Base-by-base conservation (phyloP, 1,140 invertebrate genomes). In the Carposina sasakii region DNA sequence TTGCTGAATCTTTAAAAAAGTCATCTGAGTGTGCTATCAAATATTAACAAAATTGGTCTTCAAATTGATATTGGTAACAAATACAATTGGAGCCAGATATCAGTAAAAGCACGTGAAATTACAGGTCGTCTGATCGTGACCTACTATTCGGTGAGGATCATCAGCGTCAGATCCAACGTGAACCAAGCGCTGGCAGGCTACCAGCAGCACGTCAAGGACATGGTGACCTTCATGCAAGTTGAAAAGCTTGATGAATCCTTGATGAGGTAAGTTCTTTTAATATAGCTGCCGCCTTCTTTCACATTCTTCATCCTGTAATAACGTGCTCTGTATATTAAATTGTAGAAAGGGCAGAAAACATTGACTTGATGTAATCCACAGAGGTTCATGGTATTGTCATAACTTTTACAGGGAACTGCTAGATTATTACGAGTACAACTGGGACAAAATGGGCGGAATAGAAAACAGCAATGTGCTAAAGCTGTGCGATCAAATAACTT, bases 61-160 rank as follows among this genome's bases (percentile, higher is more conserved):
- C n/a, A n/a, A n/a, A n/a, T n/a, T n/a, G n/a, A n/a, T n/a, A n/a
- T n/a, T n/a, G n/a, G n/a, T n/a, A n/a, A n/a, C n/a, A n/a, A n/a
- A n/a, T n/a, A n/a, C n/a, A n/a, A n/a, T n/a, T n/a, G n/a, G n/a
- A n/a, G n/a, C n/a, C n/a, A n/a, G n/a, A n/a, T n/a, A n/a, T n/a
- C n/a, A n/a, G n/a, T n/a, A n/a, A n/a, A n/a, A n/a, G n/a, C n/a
- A n/a, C n/a, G n/a, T n/a, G n/a, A n/a, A n/a, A n/a, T n/a, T n/a
- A n/a, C n/a, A n/a, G n/a, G n/a, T n/a, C n/a, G n/a, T n/a, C n/a
- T 73, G 15, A 62, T 85, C 40, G 67, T 79, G 6, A 74, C 71
- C 9, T 86, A 86, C 51, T 78, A 74, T 54, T 67, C 78, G 5
- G 82, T 85, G n/a, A 62, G 81, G 17, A 75, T 86, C 40, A 77